phyloP scores from a whole-genome alignment of 2,797 vertebrate species.

The Malurus leucopterus region DNA sequence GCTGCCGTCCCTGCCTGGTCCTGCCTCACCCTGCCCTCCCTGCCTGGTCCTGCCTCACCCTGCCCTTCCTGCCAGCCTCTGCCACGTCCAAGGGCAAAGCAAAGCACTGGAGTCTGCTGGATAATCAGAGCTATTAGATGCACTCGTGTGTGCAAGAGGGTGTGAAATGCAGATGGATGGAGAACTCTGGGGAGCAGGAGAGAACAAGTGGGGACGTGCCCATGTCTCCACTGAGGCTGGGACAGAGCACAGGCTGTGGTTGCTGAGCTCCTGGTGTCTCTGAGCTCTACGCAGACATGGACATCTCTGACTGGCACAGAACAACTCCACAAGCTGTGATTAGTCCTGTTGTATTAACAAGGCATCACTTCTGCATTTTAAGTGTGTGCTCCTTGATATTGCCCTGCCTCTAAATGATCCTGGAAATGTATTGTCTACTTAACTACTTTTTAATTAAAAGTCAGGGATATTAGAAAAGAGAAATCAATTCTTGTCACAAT shows the following conservation, averaged over 20 bases:
- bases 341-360: not conserved
- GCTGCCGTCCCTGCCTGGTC: not conserved
- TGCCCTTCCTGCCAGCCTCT: not conserved
- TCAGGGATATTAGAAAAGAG: conserved; percentile 48
- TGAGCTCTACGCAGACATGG: accelerated
- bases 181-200: not conserved
- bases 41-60: not conserved
- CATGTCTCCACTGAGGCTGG: not conserved
- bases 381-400: not conserved
- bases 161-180: conserved; percentile 21
- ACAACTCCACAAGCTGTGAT: not conserved
- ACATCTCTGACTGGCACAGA: not conserved
- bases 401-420: conserved; percentile 20
- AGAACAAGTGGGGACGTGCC: not conserved
- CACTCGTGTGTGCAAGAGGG: not conserved
- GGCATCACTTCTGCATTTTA: not conserved
- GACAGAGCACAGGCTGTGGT: not conserved
- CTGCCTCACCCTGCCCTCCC: not conserved
- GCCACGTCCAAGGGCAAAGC: not conserved
- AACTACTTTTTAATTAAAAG: conserved; percentile 63
- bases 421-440: conserved; percentile 32
- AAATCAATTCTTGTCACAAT: conserved; percentile 60
- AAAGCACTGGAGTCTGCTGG: not conserved
- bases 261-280: not conserved
- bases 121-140: not conserved